Base-by-base conservation (phyloP, 2,113 vertebrate species). In the Vidua macroura region DNA sequence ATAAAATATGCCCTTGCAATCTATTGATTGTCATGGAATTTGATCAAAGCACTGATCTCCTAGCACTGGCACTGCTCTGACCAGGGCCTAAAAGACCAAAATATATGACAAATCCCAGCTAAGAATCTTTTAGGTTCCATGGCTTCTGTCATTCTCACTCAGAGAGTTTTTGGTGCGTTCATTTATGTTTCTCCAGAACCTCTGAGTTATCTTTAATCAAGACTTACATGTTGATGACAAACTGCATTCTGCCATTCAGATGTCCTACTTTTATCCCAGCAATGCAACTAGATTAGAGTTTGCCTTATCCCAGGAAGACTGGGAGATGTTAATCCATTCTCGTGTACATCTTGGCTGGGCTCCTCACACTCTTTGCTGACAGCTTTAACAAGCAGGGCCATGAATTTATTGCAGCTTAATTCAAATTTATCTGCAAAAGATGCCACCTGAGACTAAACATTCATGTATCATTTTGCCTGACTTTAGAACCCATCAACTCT, bases 391-490 rank as follows among this genome's bases (percentile, higher is more conserved):
- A 94, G 62, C 64, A 93, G 73, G 51, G 31, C 83, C 69, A 66
- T 49, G 66, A 92, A 90, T 94, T 95, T 86, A 72, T 63, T 82
- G 83, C 55, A 80, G 76, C 51, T 79, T 88, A 90, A 93, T 68
- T 82, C 18, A n/a, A 76, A 73, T 72, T 76, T 84, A 86, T 83
- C 80, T 95, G 62, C 62, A 94, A 62, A 91, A 93, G 59, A 76
- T 76, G 80, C 67, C 88, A 93, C 94, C 92, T 92, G 88, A 93
- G 93, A 96, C 49, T 75, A 92, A 92, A 60, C 37, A 66, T 81
- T 91, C 43, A 17, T 39, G 37, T 63, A 83, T 91, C 73, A 55
- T 89, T 95, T 95, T 7, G 13, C 49, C 43, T 56, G 49, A 39
- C 62, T 79, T 91, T 76, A 86, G 63, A 86, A 74, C 39, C 35